Base-by-base conservation (phyloP, 92 coral and sea anemone genomes). In the Nematostella vectensis region DNA sequence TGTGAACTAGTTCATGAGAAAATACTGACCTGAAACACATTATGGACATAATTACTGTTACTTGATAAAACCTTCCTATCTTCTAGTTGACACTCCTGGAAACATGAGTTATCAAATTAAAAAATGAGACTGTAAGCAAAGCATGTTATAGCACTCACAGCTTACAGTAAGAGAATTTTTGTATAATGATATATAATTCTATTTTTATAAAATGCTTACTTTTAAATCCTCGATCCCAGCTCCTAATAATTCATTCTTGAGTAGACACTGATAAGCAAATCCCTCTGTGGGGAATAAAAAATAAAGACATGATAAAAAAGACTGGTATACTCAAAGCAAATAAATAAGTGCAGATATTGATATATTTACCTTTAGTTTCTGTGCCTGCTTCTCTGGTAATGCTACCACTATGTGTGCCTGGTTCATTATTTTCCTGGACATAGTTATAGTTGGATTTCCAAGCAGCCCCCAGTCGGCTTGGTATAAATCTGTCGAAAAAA, bases 211-310 rank as follows among this genome's bases (percentile, higher is more conserved):
- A n/a, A 29, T 33, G 4, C 13, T 50, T 59, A 86, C 98, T 91
- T 91, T 91, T 24, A 91, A 72, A 49, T 91, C 98, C 59, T 91
- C 98, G 21, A 91, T 91, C 62, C 88, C 95, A 0, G 95, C 81
- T 15, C 98, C 96, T 22, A 91, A 64, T 17, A 91, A 74, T 58
- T 91, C 98, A 70, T 91, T 91, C 47, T 82, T 91, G 27, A 91
- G 57, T 44, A 91, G 79, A 61, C 98, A 91, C 64, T 91, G 88
- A 58, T 91, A 91, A 6, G 98, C 98, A 65, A 81, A 63, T 48
- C 88, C 86, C 79, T 91, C 98, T 91, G 57, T 9, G 53, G 56
- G 20, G 25, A 1, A 54, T 39, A 40, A 1, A 59, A 38, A 30
- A 0, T 48, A 17, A 45, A 48, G 6, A 44, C 40, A 33, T 33